These are phyloP conservation scores for Hydrozoanthus tunicans DNA, from an alignment of 64 coral and sea anemone species.

Conservation along the genomic window DNA sequence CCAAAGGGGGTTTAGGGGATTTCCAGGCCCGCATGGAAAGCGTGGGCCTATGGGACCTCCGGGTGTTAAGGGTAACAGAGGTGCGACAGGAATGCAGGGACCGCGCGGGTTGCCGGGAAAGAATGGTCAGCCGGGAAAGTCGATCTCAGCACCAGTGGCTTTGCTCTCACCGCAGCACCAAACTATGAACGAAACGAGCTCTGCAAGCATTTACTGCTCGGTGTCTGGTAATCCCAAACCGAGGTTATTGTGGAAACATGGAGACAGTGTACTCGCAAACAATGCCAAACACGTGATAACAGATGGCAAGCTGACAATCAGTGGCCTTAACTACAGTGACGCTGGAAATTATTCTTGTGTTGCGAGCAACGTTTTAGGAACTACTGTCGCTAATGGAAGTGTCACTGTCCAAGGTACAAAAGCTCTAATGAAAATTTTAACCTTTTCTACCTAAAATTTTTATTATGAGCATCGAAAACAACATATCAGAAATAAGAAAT, in stretches of 20 bases:
- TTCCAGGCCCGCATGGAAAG: not conserved
- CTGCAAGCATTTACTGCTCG: slow-evolving; percentile 22
- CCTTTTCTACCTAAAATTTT: not conserved
- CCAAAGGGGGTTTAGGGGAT: slow-evolving; percentile 23
- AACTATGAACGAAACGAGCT: not conserved
- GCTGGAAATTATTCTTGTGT: slow-evolving; percentile 41
- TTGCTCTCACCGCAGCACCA: slow-evolving; percentile 38
- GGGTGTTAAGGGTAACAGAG: slow-evolving; percentile 19
- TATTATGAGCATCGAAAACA: not conserved
- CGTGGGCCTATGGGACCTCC: slow-evolving; percentile 2
- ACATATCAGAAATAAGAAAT: not conserved
- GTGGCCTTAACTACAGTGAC: slow-evolving; percentile 26
- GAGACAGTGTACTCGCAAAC: not conserved
- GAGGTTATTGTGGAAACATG: slow-evolving; percentile 27
- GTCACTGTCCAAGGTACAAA: slow-evolving; percentile 14
- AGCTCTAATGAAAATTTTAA: not conserved
- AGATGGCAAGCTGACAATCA: not conserved
- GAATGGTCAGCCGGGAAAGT: not conserved
- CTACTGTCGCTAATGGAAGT: not conserved
- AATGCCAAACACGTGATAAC: slow-evolving; percentile 33
- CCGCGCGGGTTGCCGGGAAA: slow-evolving; percentile 16
- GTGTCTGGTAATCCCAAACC: slow-evolving; percentile 4
- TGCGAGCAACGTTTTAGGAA: slow-evolving; percentile 40
- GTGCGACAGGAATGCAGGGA: slow-evolving; percentile 24
- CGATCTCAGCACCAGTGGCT: slow-evolving; percentile 8